Evolutionary conservation across 1,140 invertebrate genomes (phyloP).

Genomic region (Pseudomyrmex concolor): DNA sequence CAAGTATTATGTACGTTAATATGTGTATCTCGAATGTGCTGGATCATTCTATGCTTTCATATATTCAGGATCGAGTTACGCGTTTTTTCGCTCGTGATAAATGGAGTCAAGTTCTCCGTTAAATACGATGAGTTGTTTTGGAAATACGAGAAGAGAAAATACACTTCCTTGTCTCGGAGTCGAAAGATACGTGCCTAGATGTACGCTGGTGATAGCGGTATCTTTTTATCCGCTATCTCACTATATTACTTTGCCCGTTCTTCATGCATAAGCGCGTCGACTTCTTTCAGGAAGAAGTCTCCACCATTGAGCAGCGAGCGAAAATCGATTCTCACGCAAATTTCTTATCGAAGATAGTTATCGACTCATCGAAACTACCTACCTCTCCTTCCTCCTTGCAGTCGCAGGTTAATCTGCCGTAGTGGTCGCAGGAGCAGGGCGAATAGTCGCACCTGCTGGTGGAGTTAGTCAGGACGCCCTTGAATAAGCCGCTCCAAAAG

Average conservation of each 20-base stretch:
- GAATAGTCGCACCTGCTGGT: constrained; percentile 85
- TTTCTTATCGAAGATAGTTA: constrained; percentile 35
- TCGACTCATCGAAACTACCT: constrained; percentile 65
- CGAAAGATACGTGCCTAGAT: constrained; percentile 34
- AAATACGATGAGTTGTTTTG: constrained; percentile 52
- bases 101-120: constrained; percentile 30
- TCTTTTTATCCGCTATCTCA: constrained; percentile 5
- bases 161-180: constrained; percentile 33
- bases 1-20: constrained; percentile 6
- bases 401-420: constrained; percentile 86
- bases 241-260: no score
- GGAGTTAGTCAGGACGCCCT: constrained; percentile 78
- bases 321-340: constrained; percentile 35
- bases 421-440: constrained; percentile 86
- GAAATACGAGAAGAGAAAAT: constrained; percentile 36
- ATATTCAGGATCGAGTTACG: constrained; percentile 13
- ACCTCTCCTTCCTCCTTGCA: constrained; percentile 86
- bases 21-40: background rate
- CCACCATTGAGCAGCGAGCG: background rate
- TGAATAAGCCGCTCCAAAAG: constrained; percentile 78
- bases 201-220: constrained; percentile 13
- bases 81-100: constrained; percentile 20
- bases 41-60: background rate
- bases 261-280: background rate
- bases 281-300: background rate